phyloP scores from a whole-genome alignment of 2,888 invertebrate species.

The Aspidiotus destructor region DNA sequence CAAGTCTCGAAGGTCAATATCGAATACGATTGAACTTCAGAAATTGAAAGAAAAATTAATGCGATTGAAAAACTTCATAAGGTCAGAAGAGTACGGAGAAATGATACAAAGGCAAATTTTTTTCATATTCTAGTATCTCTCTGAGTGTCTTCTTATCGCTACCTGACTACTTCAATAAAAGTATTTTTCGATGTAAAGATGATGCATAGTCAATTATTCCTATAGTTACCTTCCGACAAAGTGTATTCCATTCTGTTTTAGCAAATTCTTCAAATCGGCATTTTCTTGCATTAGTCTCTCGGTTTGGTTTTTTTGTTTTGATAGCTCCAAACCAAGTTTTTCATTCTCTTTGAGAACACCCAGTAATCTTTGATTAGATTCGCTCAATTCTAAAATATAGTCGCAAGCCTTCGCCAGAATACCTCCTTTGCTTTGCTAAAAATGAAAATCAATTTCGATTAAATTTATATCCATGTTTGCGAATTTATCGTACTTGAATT shows the following conservation, averaged over 20 bases:
- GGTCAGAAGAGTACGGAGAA: no score
- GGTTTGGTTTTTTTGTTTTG: slow-evolving; percentile 60
- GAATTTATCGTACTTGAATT: slow-evolving; percentile 11
- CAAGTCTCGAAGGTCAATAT: no score
- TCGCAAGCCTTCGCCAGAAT: slow-evolving; percentile 93
- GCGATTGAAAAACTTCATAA: no score
- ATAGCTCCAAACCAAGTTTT: slow-evolving; percentile 58
- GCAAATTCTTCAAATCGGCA: slow-evolving; percentile 34
- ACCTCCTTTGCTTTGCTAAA: slow-evolving; percentile 79
- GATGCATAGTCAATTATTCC: no score
- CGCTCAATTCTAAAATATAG: slow-evolving; percentile 76
- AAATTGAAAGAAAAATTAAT: no score
- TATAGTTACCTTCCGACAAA: no score
- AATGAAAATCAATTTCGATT: background rate
- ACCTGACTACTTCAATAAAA: no score
- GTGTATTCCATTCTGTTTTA: slow-evolving; percentile 34
- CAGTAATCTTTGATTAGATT: slow-evolving; percentile 62
- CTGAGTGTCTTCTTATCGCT: no score
- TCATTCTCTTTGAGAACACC: slow-evolving; percentile 60
- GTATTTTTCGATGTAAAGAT: no score
- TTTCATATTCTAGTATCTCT: no score
- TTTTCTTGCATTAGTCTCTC: slow-evolving; percentile 68
- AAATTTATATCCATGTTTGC: background rate
- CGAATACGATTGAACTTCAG: no score
- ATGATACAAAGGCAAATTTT: no score